A percentile compares a stretch with the other conserved stretches of the same genome.
phyloP scores from a whole-genome alignment of 2,888 invertebrate species.

The Halictus quadricinctus region DNA sequence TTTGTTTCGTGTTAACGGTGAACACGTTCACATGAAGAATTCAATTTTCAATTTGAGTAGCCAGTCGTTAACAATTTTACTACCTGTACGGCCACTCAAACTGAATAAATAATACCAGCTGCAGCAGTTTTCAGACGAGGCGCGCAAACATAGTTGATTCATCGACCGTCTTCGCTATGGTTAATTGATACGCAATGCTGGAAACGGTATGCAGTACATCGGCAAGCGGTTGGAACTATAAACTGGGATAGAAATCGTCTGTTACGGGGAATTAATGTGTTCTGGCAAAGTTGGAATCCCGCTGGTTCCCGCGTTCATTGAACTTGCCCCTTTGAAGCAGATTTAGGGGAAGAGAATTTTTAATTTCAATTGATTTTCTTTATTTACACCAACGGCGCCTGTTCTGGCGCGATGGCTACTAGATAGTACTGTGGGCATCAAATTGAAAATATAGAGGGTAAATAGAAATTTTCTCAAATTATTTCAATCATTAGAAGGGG shows the following conservation, averaged over 20 bases:
- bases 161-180: background rate
- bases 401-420: background rate
- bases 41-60: background rate
- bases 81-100: background rate
- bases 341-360: background rate
- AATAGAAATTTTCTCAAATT: background rate
- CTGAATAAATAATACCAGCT: background rate
- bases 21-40: background rate
- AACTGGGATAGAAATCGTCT: background rate
- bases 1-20: background rate
- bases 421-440: background rate
- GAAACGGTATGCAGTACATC: slow-evolving; percentile 3
- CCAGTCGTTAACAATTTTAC: background rate
- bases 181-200: slow-evolving; percentile 11
- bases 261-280: background rate
- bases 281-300: background rate
- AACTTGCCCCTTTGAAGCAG: background rate
- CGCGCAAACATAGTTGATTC: background rate
- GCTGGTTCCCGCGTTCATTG: background rate
- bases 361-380: background rate
- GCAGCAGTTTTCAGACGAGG: background rate
- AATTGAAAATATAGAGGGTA: background rate
- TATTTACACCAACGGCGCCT: background rate
- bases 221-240: background rate
- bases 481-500: too few relatives aligned